Evolutionary conservation across 2,888 invertebrate genomes (phyloP), one percentile per base, ranked within the genome.

Genomic region (Diachrysia chrysitis): DNA sequence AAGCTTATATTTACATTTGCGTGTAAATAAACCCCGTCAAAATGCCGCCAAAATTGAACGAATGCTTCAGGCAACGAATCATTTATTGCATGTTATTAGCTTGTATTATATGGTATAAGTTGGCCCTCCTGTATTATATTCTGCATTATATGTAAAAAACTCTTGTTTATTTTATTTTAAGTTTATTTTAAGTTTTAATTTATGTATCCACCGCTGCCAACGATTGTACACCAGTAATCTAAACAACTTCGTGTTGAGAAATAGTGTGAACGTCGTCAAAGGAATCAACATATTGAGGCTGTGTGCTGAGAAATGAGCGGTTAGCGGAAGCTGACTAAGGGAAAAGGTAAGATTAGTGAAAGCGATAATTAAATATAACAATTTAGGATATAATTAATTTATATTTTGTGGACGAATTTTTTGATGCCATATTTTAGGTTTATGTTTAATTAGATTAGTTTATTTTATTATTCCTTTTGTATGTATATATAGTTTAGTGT

Each of bases 231-330:
- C 56, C 58, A 64, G 71, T 73, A 73, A 80, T 74, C 68, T 59
- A 60, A 76, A 67, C 76, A 61, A 65, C 69, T 70, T 78, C 79
- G 70, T 83, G 78, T 72, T 83, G 86, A 81, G 88, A 88, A 87
- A 88, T 85, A 88, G 86, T 87, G 85, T 76, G 88, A 87, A 84
- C 78, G 75, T 76, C 79, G 78, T 85, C 86, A 85, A 88, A 83
- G 83, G 83, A 85, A 85, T 84, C 80, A 73, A 67, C 82, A 83
- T 85, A 81, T 82, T 79, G 77, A 66, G 76, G 76, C 72, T 74
- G 73, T 65, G 61, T 37, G 60, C 10, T 19, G 46, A 58, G 25
- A 48, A 6, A 19, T 58, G 57, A 71, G 64, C 16, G 23, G 10
- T 14, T 2, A 56, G 63, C 37, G 57, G 16, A 2, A 53, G 74